A percentile compares a stretch with the other conserved stretches of the same genome.
Evolutionary conservation across 2,113 vertebrate genomes (phyloP).

Genomic region (Centropus bengalensis): DNA sequence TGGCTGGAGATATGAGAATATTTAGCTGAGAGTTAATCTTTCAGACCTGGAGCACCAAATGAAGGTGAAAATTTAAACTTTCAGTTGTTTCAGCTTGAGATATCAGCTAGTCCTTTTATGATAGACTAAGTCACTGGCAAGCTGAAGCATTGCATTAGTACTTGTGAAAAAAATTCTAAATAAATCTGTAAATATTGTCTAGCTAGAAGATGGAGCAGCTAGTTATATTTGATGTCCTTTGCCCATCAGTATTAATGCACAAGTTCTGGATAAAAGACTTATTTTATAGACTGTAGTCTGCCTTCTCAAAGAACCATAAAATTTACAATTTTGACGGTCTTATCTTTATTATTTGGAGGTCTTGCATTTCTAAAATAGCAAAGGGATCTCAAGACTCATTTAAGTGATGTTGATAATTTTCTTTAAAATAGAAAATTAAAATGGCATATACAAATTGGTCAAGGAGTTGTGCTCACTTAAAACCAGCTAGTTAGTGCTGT

Average conservation of each 20-base stretch:
- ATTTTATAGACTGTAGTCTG: background rate
- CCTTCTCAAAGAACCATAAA: background rate
- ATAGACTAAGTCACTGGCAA: background rate
- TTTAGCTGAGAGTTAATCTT: background rate
- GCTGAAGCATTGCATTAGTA: background rate
- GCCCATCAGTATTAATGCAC: background rate
- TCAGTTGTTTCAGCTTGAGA: background rate
- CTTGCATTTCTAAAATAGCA: background rate
- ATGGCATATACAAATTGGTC: background rate
- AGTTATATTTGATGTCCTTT: background rate
- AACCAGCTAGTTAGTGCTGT: fast-evolving
- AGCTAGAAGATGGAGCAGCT: background rate
- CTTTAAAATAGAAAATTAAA: background rate
- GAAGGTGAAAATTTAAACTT: background rate
- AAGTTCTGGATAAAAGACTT: background rate
- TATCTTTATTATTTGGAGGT: background rate
- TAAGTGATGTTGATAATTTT: background rate
- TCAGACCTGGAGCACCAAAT: background rate
- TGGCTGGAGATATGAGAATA: background rate
- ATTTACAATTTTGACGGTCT: background rate
- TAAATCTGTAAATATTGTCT: background rate
- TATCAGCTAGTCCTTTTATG: background rate
- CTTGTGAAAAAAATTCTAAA: background rate
- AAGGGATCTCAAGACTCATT: background rate
- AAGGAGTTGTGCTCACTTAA: background rate